phyloP scores from a whole-genome alignment of 2,888 invertebrate genomes.

The Thyatira batis region DNA sequence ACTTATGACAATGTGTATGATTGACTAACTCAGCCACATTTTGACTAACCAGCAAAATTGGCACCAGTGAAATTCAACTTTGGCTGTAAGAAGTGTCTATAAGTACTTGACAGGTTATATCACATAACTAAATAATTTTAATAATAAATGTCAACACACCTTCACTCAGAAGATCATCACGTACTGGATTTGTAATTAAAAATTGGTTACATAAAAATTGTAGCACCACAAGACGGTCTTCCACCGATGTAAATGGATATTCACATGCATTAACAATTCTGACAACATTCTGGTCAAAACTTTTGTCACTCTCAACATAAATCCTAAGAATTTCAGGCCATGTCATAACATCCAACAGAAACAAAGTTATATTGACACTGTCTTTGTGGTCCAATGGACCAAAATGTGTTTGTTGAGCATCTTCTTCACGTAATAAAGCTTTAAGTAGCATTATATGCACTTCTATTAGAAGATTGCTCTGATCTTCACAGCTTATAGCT shows the following conservation, averaged over 20 bases:
- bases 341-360: slow-evolving; percentile 96
- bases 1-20: too few relatives aligned
- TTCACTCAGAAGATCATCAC: slow-evolving; percentile 97
- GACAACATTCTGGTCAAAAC: slow-evolving; percentile 88
- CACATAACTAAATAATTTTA: slow-evolving; percentile 8
- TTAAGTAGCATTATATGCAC: slow-evolving; percentile 96
- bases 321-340: slow-evolving; percentile 96
- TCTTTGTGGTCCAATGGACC: slow-evolving; percentile 98
- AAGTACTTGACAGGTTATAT: neutral
- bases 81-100: too few relatives aligned
- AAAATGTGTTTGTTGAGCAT: slow-evolving; percentile 96
- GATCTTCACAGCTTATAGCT: slow-evolving; percentile 94
- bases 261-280: slow-evolving; percentile 87
- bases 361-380: slow-evolving; percentile 96
- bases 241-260: slow-evolving; percentile 93
- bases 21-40: too few relatives aligned
- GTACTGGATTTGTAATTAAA: slow-evolving; percentile 94
- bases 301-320: slow-evolving; percentile 95
- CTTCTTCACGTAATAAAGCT: slow-evolving; percentile 95
- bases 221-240: slow-evolving; percentile 90
- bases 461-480: slow-evolving; percentile 94
- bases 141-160: slow-evolving; percentile 76
- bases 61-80: too few relatives aligned
- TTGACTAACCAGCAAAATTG: too few relatives aligned
- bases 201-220: slow-evolving; percentile 97